Conservation (phyloP, 2,113 vertebrate genomes). For the Hirundichthys speculiger region DNA sequence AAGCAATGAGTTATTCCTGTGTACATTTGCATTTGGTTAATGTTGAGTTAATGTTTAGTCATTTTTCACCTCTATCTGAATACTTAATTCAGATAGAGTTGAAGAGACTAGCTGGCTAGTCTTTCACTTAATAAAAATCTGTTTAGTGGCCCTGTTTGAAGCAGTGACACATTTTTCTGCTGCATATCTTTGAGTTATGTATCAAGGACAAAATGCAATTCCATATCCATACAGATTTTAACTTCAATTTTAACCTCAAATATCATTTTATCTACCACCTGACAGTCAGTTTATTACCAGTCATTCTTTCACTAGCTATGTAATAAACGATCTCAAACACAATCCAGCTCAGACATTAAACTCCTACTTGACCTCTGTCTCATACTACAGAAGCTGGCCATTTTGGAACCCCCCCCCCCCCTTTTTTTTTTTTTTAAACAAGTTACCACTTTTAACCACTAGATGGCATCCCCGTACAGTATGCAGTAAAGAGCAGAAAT, state of each 20-base stretch:
- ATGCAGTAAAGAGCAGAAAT: conserved; percentile 6
- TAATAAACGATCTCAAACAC: neutral
- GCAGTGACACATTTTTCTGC: no score
- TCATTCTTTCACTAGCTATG: neutral
- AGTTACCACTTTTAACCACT: conserved; percentile 40
- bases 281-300: neutral
- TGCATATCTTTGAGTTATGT: no score
- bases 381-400: neutral
- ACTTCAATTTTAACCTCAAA: conserved; percentile 5
- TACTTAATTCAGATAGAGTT: no score
- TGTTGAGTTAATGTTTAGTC: conserved; percentile 26
- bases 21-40: conserved; percentile 34
- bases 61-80: conserved; percentile 35
- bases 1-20: conserved; percentile 2
- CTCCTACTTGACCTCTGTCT: conserved; percentile 18
- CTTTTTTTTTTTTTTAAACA: neutral
- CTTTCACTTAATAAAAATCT: conserved; percentile 57
- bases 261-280: neutral
- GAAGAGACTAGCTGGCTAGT: conserved; percentile 43
- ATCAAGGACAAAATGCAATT: conserved; percentile 10
- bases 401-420: no score
- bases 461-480: conserved; percentile 64
- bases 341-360: conserved; percentile 2
- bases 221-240: neutral
- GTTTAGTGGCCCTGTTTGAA: conserved; percentile 26